A percentile compares a stretch with the other conserved stretches of the same genome.
Conservation (phyloP, 2,797 vertebrate species). For the Tadarida brasiliensis region DNA sequence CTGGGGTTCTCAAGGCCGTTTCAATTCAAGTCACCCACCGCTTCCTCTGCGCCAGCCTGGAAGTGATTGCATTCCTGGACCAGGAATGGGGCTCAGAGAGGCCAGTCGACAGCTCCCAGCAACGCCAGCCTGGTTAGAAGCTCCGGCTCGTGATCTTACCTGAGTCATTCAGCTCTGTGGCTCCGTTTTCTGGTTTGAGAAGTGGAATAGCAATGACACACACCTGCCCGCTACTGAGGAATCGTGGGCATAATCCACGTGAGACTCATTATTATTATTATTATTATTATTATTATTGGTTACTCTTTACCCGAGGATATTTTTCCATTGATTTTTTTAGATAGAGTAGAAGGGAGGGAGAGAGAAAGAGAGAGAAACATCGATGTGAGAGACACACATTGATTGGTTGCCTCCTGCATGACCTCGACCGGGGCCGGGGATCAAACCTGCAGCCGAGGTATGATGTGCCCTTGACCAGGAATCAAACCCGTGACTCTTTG, state of each 20-base stretch:
- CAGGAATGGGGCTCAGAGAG: background rate
- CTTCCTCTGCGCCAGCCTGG: background rate
- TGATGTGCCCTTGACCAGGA: background rate
- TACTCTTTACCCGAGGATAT: background rate
- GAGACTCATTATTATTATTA: background rate
- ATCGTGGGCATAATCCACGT: accelerated
- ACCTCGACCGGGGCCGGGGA: too few relatives aligned
- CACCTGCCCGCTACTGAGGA: background rate
- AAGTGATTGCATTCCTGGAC: accelerated
- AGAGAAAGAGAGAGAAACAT: too few relatives aligned
- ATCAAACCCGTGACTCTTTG: background rate
- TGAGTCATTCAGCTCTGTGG: accelerated
- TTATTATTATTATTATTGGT: background rate
- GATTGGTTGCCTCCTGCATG: background rate
- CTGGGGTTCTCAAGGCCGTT: background rate
- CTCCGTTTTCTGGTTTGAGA: background rate
- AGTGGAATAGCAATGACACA: accelerated
- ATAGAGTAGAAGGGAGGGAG: background rate
- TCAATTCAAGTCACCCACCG: background rate
- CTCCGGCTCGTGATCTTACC: background rate
- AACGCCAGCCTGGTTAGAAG: background rate
- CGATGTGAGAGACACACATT: background rate
- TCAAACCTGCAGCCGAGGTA: background rate
- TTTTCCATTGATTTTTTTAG: background rate
- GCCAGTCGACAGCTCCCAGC: background rate